phyloP scores from a whole-genome alignment of 2,888 invertebrate genomes.

The Dolichomitus sp. region DNA sequence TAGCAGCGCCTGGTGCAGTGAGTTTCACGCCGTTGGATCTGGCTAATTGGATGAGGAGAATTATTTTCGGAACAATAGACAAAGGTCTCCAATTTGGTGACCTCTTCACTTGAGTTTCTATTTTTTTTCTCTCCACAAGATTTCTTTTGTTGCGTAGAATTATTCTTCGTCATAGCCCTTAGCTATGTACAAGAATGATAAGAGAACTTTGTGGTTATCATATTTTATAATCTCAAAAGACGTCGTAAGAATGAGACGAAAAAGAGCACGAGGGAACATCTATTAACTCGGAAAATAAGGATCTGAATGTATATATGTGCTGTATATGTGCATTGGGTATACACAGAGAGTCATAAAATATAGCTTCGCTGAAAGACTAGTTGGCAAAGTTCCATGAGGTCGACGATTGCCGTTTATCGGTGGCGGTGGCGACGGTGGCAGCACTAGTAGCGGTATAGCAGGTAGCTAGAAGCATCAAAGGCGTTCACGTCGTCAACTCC shows the following conservation, averaged over 20 bases:
- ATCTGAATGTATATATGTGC: not conserved
- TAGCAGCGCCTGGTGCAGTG: constrained; percentile 18
- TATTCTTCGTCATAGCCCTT: not conserved
- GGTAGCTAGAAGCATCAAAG: constrained; percentile 1
- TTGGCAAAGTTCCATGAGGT: constrained; percentile 52
- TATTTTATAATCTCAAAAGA: not conserved
- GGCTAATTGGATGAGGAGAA: constrained; percentile 71
- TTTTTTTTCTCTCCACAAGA: constrained; percentile 23
- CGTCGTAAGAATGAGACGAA: not conserved
- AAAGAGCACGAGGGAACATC: not conserved
- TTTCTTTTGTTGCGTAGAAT: constrained; percentile 35
- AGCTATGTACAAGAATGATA: not conserved
- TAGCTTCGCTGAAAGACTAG: constrained; percentile 39
- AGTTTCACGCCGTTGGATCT: constrained; percentile 49
- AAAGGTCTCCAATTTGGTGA: constrained; percentile 59
- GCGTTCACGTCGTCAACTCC: constrained; percentile 1
- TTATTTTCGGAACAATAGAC: constrained; percentile 72
- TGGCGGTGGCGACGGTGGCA: constrained; percentile 1
- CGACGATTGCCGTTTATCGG: constrained; percentile 60
- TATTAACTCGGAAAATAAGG: constrained; percentile 21
- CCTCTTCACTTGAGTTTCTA: not conserved
- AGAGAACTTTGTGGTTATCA: not conserved
- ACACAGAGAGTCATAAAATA: constrained; percentile 34
- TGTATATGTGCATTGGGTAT: not conserved
- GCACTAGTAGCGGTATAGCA: not conserved